phyloP scores from a whole-genome alignment of 1,140 invertebrate genomes.

The Philaenus spumarius region DNA sequence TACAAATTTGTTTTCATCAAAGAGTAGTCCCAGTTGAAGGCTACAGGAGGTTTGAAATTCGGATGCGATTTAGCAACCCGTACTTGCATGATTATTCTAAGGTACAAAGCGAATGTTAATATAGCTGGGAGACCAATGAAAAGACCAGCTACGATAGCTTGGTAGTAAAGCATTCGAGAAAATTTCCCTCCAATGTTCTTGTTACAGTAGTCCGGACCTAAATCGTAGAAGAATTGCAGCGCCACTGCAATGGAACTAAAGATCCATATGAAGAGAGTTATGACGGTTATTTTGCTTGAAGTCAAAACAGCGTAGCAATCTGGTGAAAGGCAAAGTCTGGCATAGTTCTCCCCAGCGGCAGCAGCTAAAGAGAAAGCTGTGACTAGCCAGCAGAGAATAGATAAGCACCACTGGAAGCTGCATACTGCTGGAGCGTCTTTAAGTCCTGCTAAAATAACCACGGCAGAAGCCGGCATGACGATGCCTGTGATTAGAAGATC shows the following conservation, averaged over 20 bases:
- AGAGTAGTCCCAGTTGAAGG: slow-evolving; percentile 55
- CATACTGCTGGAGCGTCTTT: slow-evolving; percentile 55
- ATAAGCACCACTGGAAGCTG: slow-evolving; percentile 56
- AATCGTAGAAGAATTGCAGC: slow-evolving; percentile 38
- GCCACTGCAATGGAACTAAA: slow-evolving; percentile 40
- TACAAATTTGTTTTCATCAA: slow-evolving; percentile 54
- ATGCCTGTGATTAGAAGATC: slow-evolving; percentile 65
- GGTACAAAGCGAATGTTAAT: slow-evolving; percentile 34
- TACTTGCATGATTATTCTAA: slow-evolving; percentile 28
- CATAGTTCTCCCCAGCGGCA: slow-evolving; percentile 55
- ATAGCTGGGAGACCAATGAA: slow-evolving; percentile 43
- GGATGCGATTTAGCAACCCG: slow-evolving; percentile 41
- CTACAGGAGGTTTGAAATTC: slow-evolving; percentile 52
- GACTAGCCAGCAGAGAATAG: slow-evolving; percentile 56
- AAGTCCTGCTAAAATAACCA: slow-evolving; percentile 59
- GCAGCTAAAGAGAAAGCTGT: slow-evolving; percentile 54
- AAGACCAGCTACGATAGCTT: slow-evolving; percentile 44
- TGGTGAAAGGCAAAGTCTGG: slow-evolving; percentile 46
- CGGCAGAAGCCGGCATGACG: slow-evolving; percentile 60
- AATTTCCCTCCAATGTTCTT: slow-evolving; percentile 33
- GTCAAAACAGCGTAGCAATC: slow-evolving; percentile 46
- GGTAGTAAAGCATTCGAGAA: slow-evolving; percentile 34
- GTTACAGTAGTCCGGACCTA: slow-evolving; percentile 57
- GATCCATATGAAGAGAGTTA: slow-evolving; percentile 46
- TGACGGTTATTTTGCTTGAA: slow-evolving; percentile 44